Evolutionary conservation across 2,113 vertebrate species (phyloP), one percentile per base, ranked within the genome.

Genomic region (Andinoacara biseriatus): DNA sequence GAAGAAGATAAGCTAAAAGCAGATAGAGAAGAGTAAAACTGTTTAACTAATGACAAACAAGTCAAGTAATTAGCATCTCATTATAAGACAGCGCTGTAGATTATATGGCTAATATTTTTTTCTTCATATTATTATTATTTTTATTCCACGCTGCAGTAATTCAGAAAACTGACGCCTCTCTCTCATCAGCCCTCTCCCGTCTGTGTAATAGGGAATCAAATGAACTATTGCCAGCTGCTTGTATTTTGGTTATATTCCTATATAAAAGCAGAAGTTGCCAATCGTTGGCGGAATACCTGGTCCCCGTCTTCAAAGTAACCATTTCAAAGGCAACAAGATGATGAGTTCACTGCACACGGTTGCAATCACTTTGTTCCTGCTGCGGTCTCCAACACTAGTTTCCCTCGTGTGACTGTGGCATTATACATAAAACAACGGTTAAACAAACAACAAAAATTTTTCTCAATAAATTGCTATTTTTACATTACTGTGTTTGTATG

Each of bases 51-150:
- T 90, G 86, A 90, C 86, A 83, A 90, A 85, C 82, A 89, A 76
- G 76, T 76, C 90, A 92, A 89, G 88, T 90, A 93, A 92, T 94
- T 94, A 90, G 88, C 88, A 90, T 93, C 89, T 93, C 87, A 93
- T 93, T 91, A 88, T 63, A 87, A 74, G 63, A 84, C 82, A 81
- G 77, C 56, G 62, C 79, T 87, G 86, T 91, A 89, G 86, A 92
- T 90, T 89, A 89, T 85, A 67, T 81, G 86, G 87, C 78, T 77
- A 82, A 88, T 90, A 76, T 78, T 15, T 80, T 80, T 83, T 80
- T 86, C 13, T 80, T 86, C 13, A 86, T 74, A 82, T 79, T 85
- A 54, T 89, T 67, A 83, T 79, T 67, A 82, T 87, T 67, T 82
- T 79, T 67, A 82, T 86, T 86, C 43, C 80, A 83, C 61, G 43